These are phyloP conservation scores for Cassiopea andromeda DNA, from an alignment of 30 jellyfish, hydroid and myxozoan genomes.

Conservation along the genomic window DNA sequence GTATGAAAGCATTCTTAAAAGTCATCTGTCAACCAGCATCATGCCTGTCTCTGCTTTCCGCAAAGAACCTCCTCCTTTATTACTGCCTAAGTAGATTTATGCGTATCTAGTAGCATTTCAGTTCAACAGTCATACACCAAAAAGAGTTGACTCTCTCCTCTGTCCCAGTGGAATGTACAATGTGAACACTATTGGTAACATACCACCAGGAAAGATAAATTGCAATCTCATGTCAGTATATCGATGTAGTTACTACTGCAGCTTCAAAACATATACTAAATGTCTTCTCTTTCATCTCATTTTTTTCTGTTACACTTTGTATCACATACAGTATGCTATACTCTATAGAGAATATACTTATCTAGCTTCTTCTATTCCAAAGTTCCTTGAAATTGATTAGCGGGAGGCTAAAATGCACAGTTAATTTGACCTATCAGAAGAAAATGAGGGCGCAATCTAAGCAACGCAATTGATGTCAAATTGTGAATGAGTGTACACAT, in stretches of 20 bases:
- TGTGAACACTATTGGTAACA: neutral
- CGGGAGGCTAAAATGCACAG: too few relatives aligned
- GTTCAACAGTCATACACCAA: neutral
- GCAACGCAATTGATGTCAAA: too few relatives aligned
- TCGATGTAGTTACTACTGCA: neutral
- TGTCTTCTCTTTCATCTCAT: neutral
- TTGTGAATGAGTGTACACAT: too few relatives aligned
- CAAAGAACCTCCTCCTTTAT: neutral
- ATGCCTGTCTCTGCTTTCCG: neutral
- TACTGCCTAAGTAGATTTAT: neutral
- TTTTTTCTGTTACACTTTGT: too few relatives aligned
- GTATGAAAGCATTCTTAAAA: neutral
- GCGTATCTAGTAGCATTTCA: neutral
- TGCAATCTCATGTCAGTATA: too few relatives aligned
- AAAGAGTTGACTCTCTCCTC: neutral
- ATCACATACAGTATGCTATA: too few relatives aligned
- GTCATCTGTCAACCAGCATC: neutral
- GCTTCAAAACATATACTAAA: neutral
- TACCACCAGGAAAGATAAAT: neutral
- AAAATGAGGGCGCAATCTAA: too few relatives aligned
- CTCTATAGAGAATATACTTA: too few relatives aligned
- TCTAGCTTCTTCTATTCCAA: too few relatives aligned
- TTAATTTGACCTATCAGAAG: too few relatives aligned
- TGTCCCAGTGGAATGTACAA: neutral
- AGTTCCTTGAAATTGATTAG: too few relatives aligned